phyloP scores from a whole-genome alignment of 2,888 invertebrate species.

The Calameuta filiformis region DNA sequence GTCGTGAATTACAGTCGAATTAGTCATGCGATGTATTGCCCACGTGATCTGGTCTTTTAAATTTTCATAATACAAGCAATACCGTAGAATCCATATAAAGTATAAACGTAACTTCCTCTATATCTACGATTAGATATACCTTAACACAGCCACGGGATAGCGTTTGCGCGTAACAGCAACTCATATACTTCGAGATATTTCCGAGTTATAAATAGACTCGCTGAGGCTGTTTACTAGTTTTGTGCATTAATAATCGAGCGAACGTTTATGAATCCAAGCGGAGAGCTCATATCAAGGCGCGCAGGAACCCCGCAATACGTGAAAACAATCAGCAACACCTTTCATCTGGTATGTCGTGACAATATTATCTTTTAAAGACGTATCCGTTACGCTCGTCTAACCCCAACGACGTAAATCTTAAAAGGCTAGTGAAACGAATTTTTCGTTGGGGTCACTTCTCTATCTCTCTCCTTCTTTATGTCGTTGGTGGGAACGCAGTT shows the following conservation, averaged over 20 bases:
- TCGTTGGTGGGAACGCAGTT: not conserved
- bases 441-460: not conserved
- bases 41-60: not conserved
- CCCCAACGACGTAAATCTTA: not conserved
- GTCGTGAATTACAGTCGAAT: not conserved
- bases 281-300: not conserved
- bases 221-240: not conserved
- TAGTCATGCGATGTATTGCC: not conserved
- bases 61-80: not conserved
- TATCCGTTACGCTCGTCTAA: not conserved
- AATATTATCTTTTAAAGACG: not conserved
- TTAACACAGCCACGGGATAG: not conserved
- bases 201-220: not conserved
- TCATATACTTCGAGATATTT: not conserved
- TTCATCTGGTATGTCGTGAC: not conserved
- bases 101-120: not conserved
- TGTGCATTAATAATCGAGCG: not conserved
- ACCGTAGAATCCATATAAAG: not conserved
- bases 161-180: not conserved
- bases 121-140: not conserved
- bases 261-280: not conserved
- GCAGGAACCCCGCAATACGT: not conserved
- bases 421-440: not conserved
- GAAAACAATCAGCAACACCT: not conserved
- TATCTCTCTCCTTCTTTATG: not conserved